Evolutionary conservation across 2,113 vertebrate species (phyloP).

Genomic region (Cromileptes altivelis): DNA sequence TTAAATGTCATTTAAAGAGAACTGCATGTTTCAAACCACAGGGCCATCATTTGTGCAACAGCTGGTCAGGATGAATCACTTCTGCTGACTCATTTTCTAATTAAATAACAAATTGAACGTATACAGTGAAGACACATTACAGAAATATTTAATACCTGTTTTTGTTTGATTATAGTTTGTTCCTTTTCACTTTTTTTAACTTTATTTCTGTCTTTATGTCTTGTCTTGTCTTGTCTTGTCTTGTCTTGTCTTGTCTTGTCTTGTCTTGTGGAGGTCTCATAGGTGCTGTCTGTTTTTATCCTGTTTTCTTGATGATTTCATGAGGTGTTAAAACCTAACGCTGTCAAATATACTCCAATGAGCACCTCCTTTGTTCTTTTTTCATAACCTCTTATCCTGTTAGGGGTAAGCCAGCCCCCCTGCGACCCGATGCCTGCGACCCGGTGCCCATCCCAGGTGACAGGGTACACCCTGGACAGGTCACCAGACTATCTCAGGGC

Average conservation of each 20-base stretch:
- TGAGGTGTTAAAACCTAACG: not conserved
- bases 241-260: no score
- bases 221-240: no score
- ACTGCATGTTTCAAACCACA: constrained; percentile 14
- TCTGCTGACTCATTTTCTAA: not conserved
- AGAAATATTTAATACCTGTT: not conserved
- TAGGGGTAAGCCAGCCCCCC: no score
- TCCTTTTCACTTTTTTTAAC: not conserved
- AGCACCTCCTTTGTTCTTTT: not conserved
- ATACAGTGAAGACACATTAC: not conserved
- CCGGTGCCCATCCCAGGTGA: no score
- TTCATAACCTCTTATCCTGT: no score
- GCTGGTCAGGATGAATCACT: constrained; percentile 8
- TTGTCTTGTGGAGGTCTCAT: no score
- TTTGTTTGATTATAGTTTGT: not conserved
- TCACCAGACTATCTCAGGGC: no score
- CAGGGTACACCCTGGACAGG: no score
- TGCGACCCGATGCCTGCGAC: no score
- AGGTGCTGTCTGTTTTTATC: no score
- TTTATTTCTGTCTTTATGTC: no score
- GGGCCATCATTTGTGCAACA: not conserved
- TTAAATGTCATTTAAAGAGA: constrained; percentile 16
- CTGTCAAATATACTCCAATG: not conserved
- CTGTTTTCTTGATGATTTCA: not conserved
- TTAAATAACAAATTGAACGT: not conserved